Base-by-base conservation (phyloP, 2,888 invertebrate species). In the Dolichopus griseipennis region DNA sequence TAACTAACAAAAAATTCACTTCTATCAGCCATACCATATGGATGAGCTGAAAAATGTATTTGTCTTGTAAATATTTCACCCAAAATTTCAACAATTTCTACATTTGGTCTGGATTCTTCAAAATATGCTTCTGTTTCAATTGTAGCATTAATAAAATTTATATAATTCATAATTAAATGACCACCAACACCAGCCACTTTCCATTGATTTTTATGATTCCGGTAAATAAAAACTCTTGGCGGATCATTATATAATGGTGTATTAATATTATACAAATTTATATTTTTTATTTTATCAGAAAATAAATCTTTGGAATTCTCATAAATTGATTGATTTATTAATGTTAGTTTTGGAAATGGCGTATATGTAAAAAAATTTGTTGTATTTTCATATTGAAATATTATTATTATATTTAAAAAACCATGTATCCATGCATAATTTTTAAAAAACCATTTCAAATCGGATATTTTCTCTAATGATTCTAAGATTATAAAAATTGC, bases 11-110 rank as follows among this genome's bases (percentile, higher is more conserved):
- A 65, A 37, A 65, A 64, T 33, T 27, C 18, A 22, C 37, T 33
- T 10, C 65, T 34, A 69, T 67, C 27, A 37, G 64, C 63, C 37
- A 67, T 34, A 64, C 66, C 69, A 65, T 67, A 69, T 12, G 67
- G 67, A 67, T 69, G 69, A 34, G 65, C 62, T 18, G 67, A 65
- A 21, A 69, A 61, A 64, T 66, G 52, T 12, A 69, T 69, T 66
- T 34, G 7, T n/a, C 61, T 37, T 7, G 61, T 7, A n/a, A 41
- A 15, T 10, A 65, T 20, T n/a, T 66, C 15, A 27, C 34, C 37
- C 7, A 65, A n/a, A n/a, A 66, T 69, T 33, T 61, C 27, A 64
- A 61, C 41, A 27, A 66, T 65, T 27, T 67, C 43, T 15, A 62
- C 22, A 63, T 63, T 41, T 34, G 64, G 21, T 10, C 15, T 21